Base-by-base conservation (phyloP, 2,797 vertebrate genomes). In the Lagorchestes hirsutus region DNA sequence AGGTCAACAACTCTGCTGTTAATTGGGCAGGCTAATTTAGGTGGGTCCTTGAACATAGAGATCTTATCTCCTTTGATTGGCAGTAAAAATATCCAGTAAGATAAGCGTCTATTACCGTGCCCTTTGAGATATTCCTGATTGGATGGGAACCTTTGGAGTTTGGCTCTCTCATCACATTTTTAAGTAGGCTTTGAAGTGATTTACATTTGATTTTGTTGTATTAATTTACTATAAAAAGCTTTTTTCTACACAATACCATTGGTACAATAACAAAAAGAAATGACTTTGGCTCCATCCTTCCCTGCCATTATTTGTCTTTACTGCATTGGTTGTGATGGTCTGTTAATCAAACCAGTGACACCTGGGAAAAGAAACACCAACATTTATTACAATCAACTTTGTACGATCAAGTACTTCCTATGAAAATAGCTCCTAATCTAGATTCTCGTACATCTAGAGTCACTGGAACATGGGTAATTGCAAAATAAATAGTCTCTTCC, bases 11-110 rank as follows among this genome's bases (percentile, higher is more conserved):
- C 62, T 27, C 55, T 31, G 14, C 90, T 40, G 18, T 57, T 91
- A 67, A 92, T 31, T 34, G 34, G 34, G 94, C 90, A 27, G 54
- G 50, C 54, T 94, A 62, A 91, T 92, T 92, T 94, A 0, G 0
- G 12, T 27, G 34, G 18, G 57, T 58, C 34, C 28, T 54, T 11
- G 27, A 90, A 93, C 91, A 95, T 52, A 74, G 46, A 96, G 52
- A 97, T 93, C 56, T 94, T 95, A 90, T 94, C 92, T 91, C 62
- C 40, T 92, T 55, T 92, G 55, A 50, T 56, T 93, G 92, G 93
- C 90, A 92, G 67, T 90, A 90, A 95, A 97, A 97, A 94, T 59
- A 96, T 34, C 57, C 95, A 95, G 22, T 55, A 90, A 95, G 94
- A 93, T 94, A 97, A 96, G 91, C 90, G 95, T 29, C 93, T 56